Evolutionary conservation across 2,888 invertebrate species (phyloP).

Genomic region (Tortricodes alternella): DNA sequence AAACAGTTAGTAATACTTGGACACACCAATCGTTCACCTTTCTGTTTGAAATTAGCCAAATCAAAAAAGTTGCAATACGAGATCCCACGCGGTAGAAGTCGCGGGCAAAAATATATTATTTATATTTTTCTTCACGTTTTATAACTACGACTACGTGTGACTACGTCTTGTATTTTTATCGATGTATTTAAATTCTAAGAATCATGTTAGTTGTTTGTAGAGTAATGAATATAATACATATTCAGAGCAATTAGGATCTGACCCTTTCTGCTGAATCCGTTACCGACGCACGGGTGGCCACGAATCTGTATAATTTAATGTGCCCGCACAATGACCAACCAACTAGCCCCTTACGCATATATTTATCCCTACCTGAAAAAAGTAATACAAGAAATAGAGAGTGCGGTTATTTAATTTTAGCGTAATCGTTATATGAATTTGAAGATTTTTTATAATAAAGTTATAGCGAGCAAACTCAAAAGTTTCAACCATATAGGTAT

Average conservation of each 20-base stretch:
- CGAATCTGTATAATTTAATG: slow-evolving; percentile 58
- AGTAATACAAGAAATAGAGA: neutral
- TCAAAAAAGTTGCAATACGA: too few species aligned
- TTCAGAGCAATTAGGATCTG: slow-evolving; percentile 65
- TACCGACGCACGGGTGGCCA: slow-evolving; percentile 48
- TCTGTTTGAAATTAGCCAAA: too few species aligned
- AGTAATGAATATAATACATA: slow-evolving; percentile 54
- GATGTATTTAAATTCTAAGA: neutral
- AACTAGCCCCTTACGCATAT: neutral
- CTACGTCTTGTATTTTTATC: too few species aligned
- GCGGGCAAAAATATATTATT: too few species aligned
- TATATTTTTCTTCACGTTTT: too few species aligned
- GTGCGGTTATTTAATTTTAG: neutral
- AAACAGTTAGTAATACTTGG: too few species aligned
- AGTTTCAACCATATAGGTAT: neutral
- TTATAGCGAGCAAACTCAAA: too few species aligned
- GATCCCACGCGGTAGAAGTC: too few species aligned
- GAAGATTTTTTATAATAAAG: too few species aligned
- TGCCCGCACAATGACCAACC: slow-evolving; percentile 37
- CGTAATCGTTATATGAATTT: too few species aligned
- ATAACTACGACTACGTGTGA: too few species aligned
- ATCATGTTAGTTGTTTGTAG: slow-evolving; percentile 43
- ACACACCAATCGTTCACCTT: too few species aligned
- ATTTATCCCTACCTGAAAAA: neutral
- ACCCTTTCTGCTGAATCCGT: slow-evolving; percentile 57